Base-by-base conservation (phyloP, 2,888 invertebrate genomes). In the Drosophila borborema region DNA sequence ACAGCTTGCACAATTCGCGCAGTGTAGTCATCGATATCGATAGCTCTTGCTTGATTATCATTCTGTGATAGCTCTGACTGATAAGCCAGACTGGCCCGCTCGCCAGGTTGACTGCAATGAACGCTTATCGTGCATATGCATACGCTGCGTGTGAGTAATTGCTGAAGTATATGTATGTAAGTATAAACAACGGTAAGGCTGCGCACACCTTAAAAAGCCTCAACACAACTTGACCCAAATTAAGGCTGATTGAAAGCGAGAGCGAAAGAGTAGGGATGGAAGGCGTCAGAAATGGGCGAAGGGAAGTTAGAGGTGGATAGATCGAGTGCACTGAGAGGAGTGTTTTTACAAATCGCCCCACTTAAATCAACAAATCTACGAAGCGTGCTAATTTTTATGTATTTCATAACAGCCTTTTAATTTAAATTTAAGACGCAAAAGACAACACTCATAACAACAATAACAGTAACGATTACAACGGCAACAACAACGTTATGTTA, bases 331-430 rank as follows among this genome's bases (percentile, higher is more conserved):
- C 59, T 16, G 62, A 49, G 55, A 62, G 36, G 5, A 58, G 59
- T 36, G 18, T 70, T 82, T 72, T 68, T 65, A 86, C 81, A 86
- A 85, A 77, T 81, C 64, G 78, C 68, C 77, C 79, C 82, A 85
- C 82, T 89, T 86, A 86, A 86, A 89, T 81, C 72, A 84, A 80
- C 82, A 89, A 89, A 89, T 74, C 89, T 86, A 79, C 81, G 72
- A 81, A 82, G 84, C 89, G 89, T 89, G 89, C 89, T 88, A 88
- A 89, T 86, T 87, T 88, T 81, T 62, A 81, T 84, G 83, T 74
- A 84, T 88, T 88, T 89, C 87, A 87, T 88, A 88, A 87, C 88
- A 78, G 34, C 58, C 71, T 72, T 79, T 89, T 84, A 76, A 82
- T 83, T 77, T 89, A 77, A 87, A 89, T 87, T 62, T 59, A 85